Conservation (phyloP, 2,888 invertebrate genomes). For the Campoletis raptor region DNA sequence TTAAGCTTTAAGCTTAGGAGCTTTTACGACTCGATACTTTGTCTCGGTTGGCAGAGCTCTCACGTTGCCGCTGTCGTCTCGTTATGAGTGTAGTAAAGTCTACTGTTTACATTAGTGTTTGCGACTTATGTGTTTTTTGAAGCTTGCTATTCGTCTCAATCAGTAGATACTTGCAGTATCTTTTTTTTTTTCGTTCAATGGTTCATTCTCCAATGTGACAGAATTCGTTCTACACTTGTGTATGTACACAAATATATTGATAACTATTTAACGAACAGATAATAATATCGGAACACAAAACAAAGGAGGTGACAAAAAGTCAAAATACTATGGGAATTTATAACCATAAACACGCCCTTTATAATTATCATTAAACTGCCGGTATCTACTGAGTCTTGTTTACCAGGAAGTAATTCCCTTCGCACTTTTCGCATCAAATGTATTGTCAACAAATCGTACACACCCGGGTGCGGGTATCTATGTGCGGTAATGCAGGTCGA, state of each 20-base stretch:
- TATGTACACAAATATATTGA: no score
- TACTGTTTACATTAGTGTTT: slow-evolving; percentile 28
- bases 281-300: not conserved
- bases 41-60: slow-evolving; percentile 44
- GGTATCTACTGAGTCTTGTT: slow-evolving; percentile 20
- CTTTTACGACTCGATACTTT: slow-evolving; percentile 65
- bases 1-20: slow-evolving; percentile 59
- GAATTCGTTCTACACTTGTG: not conserved
- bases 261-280: no score
- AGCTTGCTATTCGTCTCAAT: not conserved
- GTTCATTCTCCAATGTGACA: not conserved
- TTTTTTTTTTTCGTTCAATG: not conserved
- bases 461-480: slow-evolving; percentile 34
- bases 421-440: not conserved
- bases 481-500: slow-evolving; percentile 45
- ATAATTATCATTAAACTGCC: slow-evolving; percentile 39
- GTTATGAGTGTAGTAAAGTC: slow-evolving; percentile 31
- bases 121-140: not conserved
- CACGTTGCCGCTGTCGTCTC: slow-evolving; percentile 12
- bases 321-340: not conserved
- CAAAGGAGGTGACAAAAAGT: not conserved
- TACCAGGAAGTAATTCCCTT: not conserved
- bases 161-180: not conserved
- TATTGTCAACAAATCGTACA: not conserved
- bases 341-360: not conserved